These are phyloP conservation scores for Hirudinaria manillensis DNA, from an alignment of 2,888 invertebrate species.

Conservation along the genomic window DNA sequence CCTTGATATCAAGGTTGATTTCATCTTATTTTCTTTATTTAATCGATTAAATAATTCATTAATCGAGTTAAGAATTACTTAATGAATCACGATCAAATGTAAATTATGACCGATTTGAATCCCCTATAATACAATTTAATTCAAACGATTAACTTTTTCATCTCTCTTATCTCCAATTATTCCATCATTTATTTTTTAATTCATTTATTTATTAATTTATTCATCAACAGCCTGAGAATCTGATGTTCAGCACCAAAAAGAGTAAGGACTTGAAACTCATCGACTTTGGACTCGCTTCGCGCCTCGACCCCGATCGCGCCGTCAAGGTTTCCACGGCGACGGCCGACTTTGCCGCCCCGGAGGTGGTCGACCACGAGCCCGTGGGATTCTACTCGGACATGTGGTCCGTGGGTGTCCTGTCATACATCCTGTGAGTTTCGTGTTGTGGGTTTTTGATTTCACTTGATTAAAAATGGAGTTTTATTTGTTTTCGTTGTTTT, in stretches of 20 bases:
- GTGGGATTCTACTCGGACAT: slow-evolving; percentile 99
- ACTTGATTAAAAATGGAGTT: neutral
- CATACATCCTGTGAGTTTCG: slow-evolving; percentile 83
- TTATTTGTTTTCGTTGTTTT: neutral
- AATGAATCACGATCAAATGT: too few relatives aligned
- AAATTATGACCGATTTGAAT: too few relatives aligned
- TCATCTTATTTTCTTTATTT: neutral
- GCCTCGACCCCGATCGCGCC: slow-evolving; percentile 92
- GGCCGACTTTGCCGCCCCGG: slow-evolving; percentile 98
- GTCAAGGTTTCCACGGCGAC: slow-evolving; percentile 99
- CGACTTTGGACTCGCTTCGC: slow-evolving; percentile 97
- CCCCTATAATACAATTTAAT: too few relatives aligned
- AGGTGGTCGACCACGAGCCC: slow-evolving; percentile 94
- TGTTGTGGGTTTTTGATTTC: neutral
- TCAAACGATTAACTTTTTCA: too few relatives aligned
- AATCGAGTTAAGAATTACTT: too few relatives aligned
- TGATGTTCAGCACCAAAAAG: slow-evolving; percentile 94
- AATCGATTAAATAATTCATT: too few relatives aligned
- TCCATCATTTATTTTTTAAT: too few relatives aligned
- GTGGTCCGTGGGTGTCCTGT: slow-evolving; percentile 99
- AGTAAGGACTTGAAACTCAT: slow-evolving; percentile 95
- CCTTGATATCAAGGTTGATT: slow-evolving; percentile 63
- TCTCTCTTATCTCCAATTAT: too few relatives aligned
- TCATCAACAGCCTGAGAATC: slow-evolving; percentile 81
- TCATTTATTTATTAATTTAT: too few relatives aligned